phyloP scores from a whole-genome alignment of 2,797 vertebrate species.

The Aplochiton taeniatus region DNA sequence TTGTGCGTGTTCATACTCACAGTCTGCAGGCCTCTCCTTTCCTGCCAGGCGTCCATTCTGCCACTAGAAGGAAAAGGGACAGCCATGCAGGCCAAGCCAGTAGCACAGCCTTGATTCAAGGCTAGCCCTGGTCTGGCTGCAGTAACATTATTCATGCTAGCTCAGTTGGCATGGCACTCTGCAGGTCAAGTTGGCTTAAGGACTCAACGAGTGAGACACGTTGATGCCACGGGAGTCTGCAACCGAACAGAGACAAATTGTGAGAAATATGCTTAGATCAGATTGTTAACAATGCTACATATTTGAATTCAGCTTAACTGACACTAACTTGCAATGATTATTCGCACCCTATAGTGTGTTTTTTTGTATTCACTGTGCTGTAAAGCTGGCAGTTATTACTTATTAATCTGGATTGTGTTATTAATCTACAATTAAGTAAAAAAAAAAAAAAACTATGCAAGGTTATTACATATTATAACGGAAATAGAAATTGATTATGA shows the following conservation, averaged over 20 bases:
- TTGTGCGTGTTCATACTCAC: conserved; percentile 60
- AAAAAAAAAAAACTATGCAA: too few relatives aligned
- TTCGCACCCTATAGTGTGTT: too few relatives aligned
- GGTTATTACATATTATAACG: too few relatives aligned
- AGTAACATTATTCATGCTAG: conserved; percentile 46
- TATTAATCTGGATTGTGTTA: too few relatives aligned
- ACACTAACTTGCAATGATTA: too few relatives aligned
- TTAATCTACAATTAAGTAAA: too few relatives aligned
- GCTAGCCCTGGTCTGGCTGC: conserved; percentile 48
- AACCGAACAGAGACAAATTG: not conserved
- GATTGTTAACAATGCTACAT: too few relatives aligned
- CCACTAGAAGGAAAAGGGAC: conserved; percentile 60
- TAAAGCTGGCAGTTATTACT: too few relatives aligned
- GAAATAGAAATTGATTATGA: too few relatives aligned
- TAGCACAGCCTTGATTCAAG: not conserved
- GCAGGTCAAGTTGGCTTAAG: conserved; percentile 36
- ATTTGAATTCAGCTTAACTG: too few relatives aligned
- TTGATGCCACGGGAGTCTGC: not conserved
- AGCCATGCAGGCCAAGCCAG: conserved; percentile 54
- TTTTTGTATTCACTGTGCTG: too few relatives aligned
- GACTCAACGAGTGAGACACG: conserved; percentile 20
- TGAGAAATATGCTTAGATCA: too few relatives aligned
- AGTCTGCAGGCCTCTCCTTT: conserved; percentile 77
- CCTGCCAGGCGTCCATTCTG: conserved; percentile 81
- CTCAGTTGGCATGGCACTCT: conserved; percentile 40